Conservation (phyloP, 1,140 invertebrate genomes). For the Brevipalpus yothersi region DNA sequence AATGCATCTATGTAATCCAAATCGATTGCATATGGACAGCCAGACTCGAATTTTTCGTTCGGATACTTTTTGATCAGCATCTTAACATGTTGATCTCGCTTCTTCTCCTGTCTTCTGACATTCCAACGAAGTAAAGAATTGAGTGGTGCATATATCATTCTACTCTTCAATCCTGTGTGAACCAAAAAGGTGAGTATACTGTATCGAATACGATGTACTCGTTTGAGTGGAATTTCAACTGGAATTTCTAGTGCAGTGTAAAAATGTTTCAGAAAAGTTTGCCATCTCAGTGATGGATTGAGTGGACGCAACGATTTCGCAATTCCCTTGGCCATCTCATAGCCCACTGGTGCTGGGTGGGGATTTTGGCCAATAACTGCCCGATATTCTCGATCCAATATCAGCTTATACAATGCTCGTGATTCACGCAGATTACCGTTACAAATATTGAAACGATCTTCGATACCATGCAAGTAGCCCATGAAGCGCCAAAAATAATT, state of each 20-base stretch:
- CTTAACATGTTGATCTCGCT: not conserved
- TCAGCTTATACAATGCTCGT: conserved; percentile 5
- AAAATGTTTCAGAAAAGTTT: conserved; percentile 1
- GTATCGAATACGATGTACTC: not conserved
- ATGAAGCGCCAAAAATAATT: conserved; percentile 59
- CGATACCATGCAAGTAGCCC: conserved; percentile 48
- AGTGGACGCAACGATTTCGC: conserved; percentile 1
- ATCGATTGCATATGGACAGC: not conserved
- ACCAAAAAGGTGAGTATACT: not conserved
- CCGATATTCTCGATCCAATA: not conserved
- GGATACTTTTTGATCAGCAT: not conserved
- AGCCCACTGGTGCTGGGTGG: not conserved
- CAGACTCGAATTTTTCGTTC: not conserved
- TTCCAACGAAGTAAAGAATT: not conserved
- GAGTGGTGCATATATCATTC: not conserved
- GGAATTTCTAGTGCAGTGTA: conserved; percentile 1
- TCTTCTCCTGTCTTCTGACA: not conserved
- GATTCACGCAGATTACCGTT: conserved; percentile 22
- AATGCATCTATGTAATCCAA: not conserved
- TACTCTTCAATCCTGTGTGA: not conserved
- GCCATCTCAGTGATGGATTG: not conserved
- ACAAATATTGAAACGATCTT: conserved; percentile 41
- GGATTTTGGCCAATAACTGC: not conserved
- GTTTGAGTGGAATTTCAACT: not conserved
- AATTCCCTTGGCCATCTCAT: conserved; percentile 5